Conservation (phyloP, 2,888 invertebrate species). For the Pyrrhosoma nymphula region DNA sequence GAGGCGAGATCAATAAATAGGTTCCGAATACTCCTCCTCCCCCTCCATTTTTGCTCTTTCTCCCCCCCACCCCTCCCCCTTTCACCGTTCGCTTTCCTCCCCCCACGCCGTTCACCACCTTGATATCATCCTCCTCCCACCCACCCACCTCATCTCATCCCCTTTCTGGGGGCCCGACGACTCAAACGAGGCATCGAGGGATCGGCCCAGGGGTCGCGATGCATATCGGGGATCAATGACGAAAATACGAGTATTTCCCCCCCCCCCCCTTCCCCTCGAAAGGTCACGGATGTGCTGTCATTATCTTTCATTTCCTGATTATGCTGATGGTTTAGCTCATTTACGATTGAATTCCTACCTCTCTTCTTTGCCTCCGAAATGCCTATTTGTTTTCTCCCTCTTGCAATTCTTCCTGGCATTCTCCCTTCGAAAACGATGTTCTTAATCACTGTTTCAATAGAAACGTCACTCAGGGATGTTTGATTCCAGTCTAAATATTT, state of each 20-base stretch:
- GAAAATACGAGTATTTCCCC: conserved; percentile 6
- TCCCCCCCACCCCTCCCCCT: neutral
- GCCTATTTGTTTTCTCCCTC: too few species aligned
- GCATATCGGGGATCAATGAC: conserved; percentile 30
- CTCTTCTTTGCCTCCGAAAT: neutral
- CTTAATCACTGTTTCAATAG: too few species aligned
- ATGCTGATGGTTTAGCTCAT: neutral
- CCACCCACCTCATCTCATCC: conserved; percentile 30
- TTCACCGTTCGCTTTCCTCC: neutral
- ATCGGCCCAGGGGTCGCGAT: neutral
- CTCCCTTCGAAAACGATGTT: too few species aligned
- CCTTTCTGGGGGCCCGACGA: neutral
- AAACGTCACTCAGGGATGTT: too few species aligned
- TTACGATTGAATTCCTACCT: neutral
- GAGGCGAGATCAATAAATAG: conserved; percentile 60
- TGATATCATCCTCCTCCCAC: neutral
- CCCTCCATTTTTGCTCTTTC: neutral
- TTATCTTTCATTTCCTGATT: neutral
- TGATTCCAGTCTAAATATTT: too few species aligned
- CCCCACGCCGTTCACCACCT: neutral
- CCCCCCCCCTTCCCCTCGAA: neutral
- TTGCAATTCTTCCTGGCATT: too few species aligned
- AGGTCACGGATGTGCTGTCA: neutral
- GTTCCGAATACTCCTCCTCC: conserved; percentile 25
- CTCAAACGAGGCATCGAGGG: conserved; percentile 6